phyloP scores from a whole-genome alignment of 2,888 invertebrate species.

The Tribolium freemani region DNA sequence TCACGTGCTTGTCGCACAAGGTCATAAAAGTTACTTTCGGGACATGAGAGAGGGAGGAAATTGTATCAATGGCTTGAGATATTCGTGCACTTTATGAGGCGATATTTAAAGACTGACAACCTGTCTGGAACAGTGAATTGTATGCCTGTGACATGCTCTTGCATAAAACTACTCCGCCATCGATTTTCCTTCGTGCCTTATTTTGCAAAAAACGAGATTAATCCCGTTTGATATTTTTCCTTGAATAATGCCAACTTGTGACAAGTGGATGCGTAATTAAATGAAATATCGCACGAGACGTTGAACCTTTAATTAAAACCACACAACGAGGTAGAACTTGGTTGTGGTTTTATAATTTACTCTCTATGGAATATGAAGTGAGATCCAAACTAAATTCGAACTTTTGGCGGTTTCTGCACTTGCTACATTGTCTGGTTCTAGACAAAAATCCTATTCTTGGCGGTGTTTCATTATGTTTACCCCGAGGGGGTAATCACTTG shows the following conservation, averaged over 20 bases:
- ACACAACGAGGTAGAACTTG: slow-evolving; percentile 48
- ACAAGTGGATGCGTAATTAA: slow-evolving; percentile 47
- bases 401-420: background rate
- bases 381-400: background rate
- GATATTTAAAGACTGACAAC: background rate
- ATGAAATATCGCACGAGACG: slow-evolving; percentile 49
- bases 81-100: background rate
- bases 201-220: background rate
- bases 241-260: slow-evolving; percentile 34
- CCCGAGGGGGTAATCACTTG: no score
- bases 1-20: slow-evolving; percentile 1
- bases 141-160: background rate
- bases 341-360: slow-evolving; percentile 43
- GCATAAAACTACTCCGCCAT: background rate
- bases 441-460: background rate
- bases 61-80: slow-evolving; percentile 9
- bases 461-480: no score
- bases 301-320: slow-evolving; percentile 52
- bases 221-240: background rate
- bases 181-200: background rate
- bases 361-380: slow-evolving; percentile 22
- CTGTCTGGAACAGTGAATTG: background rate
- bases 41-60: background rate
- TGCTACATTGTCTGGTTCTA: background rate
- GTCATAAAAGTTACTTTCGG: background rate